A percentile compares a stretch with the other conserved stretches of the same genome.
Conservation (phyloP, 2,113 vertebrate species). For the Barbus barbus region DNA sequence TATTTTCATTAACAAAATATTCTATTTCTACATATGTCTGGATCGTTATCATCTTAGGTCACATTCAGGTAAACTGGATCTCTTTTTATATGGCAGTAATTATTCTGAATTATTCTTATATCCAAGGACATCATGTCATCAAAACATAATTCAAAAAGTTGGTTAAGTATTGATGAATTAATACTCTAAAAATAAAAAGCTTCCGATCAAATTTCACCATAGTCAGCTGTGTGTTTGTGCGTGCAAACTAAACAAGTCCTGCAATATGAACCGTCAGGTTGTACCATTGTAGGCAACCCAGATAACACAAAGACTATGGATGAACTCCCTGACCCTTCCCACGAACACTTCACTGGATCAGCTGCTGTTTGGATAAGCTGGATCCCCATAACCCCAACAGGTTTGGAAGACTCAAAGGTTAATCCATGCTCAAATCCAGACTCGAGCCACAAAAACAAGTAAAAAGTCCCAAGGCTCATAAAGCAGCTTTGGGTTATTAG, state of each 20-base stretch:
- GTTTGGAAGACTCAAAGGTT: conserved; percentile 15
- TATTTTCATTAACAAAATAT: no score
- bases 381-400: conserved; percentile 6
- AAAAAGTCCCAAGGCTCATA: neutral
- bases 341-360: neutral
- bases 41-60: neutral
- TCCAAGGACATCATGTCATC: neutral
- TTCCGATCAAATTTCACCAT: neutral
- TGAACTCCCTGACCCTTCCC: conserved; percentile 19
- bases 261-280: neutral
- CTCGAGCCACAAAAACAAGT: neutral
- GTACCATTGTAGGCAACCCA: no score
- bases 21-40: no score
- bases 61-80: neutral
- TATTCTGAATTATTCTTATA: neutral
- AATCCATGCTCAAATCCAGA: conserved; percentile 19
- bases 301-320: neutral
- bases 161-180: neutral
- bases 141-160: neutral
- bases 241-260: neutral
- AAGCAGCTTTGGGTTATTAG: neutral
- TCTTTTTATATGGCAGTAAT: neutral
- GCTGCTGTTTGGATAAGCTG: neutral
- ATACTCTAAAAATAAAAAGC: neutral
- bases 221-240: conserved; percentile 10